Evolutionary conservation across 2,797 vertebrate species (phyloP), one percentile per base, ranked within the genome.

Genomic region (Craterocephalus amniculus): DNA sequence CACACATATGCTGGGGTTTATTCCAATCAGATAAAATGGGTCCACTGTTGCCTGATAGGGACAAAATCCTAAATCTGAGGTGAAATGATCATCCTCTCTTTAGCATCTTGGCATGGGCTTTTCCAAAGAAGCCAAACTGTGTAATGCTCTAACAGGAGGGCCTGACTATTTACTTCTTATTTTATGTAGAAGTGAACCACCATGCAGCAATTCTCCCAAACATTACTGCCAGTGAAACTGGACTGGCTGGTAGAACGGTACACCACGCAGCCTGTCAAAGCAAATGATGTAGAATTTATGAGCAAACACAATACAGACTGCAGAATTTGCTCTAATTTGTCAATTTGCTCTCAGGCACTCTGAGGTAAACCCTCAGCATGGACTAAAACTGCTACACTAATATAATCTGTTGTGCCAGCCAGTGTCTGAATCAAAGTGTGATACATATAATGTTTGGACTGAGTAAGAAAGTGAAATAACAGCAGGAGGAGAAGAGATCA

Each of bases 381-480:
- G 48, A 62, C 59, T 63, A 31, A 49, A 40, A 72, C 45, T 56
- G 51, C n/a, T 54, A 64, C 51, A 51, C n/a, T 8, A 67, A 67
- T 8, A 24, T 16, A 40, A 68, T 40, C 52, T 16, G 14, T 26
- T 35, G 60, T 72, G 56, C 27, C 12, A 12, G 34, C 62, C 48
- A 18, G 20, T 35, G 32, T 63, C 29, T 74, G 59, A 16, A n/a
- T 57, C 26, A n/a, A 63, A n/a, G n/a, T 69, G 13, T 22, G 20
- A 48, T n/a, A 48, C 45, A n/a, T 22, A 22, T n/a, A 48, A 48
- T 48, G n/a, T 22, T 22, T 8, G 8, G 18, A 29, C 14, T 48
- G 18, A 20, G 29, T 43, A 45, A 58, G 31, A 38, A 35, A 69
- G 9, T 29, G 5, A 24, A 61, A 26, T 2, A 58, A 49, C 26